phyloP scores from a whole-genome alignment of 2,888 invertebrate species.

The Zygaena filipendulae region DNA sequence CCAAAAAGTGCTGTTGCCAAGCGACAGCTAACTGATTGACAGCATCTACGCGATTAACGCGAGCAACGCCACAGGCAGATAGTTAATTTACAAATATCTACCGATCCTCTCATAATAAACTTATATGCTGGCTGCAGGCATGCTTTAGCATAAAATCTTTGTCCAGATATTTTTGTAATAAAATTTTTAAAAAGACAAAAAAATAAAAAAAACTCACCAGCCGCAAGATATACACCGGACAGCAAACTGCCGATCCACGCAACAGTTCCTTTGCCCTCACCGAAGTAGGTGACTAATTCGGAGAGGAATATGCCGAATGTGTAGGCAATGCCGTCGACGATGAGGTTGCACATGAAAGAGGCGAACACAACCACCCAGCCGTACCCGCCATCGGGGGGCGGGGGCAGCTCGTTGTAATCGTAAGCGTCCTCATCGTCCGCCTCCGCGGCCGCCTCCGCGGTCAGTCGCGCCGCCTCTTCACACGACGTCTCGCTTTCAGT shows the following conservation, averaged over 20 bases:
- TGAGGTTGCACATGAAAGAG: conserved; percentile 97
- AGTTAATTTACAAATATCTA: too few species aligned
- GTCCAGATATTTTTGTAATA: too few species aligned
- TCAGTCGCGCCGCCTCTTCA: conserved; percentile 84
- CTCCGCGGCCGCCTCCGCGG: conserved; percentile 69
- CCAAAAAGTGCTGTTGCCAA: too few species aligned
- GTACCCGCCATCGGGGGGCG: conserved; percentile 92
- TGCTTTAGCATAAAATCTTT: too few species aligned
- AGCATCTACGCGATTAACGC: too few species aligned
- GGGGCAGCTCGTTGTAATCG: conserved; percentile 82
- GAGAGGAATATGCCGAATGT: conserved; percentile 94
- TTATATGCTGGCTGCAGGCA: too few species aligned
- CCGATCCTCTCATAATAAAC: too few species aligned
- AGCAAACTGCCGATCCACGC: conserved; percentile 96
- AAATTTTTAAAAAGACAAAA: too few species aligned
- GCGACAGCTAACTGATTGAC: too few species aligned
- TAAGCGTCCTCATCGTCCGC: conserved; percentile 72
- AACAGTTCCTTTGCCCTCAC: conserved; percentile 86
- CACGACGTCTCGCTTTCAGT: conserved; percentile 90
- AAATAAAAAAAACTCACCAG: conserved; percentile 77
- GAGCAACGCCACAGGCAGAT: too few species aligned
- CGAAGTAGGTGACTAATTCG: conserved; percentile 83
- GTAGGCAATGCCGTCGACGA: conserved; percentile 98
- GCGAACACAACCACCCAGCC: conserved; percentile 96
- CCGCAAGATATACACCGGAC: conserved; percentile 94